phyloP scores from a whole-genome alignment of 2,888 invertebrate genomes.

The Ypsolopha scabrella region DNA sequence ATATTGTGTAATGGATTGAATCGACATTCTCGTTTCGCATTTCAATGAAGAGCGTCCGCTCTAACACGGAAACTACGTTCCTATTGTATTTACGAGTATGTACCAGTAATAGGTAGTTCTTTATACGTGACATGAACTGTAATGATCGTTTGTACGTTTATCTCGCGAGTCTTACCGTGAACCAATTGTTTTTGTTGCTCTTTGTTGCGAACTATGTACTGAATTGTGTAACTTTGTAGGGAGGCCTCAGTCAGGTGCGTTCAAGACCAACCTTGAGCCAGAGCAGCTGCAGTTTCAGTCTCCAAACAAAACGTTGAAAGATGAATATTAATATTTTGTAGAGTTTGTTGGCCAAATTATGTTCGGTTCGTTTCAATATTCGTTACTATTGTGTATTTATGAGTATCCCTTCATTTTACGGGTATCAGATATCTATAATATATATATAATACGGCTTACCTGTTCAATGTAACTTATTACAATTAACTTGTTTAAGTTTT shows the following conservation, averaged over 20 bases:
- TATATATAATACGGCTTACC: too few relatives aligned
- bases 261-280: too few relatives aligned
- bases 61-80: conserved; percentile 24
- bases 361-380: too few relatives aligned
- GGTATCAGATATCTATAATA: too few relatives aligned
- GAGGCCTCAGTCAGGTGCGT: not conserved
- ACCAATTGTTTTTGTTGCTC: conserved; percentile 2
- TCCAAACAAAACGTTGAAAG: too few relatives aligned
- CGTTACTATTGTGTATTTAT: too few relatives aligned
- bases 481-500: too few relatives aligned
- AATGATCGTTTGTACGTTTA: conserved; percentile 13
- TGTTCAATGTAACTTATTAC: too few relatives aligned
- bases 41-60: conserved; percentile 19
- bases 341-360: too few relatives aligned
- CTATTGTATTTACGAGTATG: not conserved
- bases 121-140: conserved; percentile 28
- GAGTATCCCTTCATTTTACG: too few relatives aligned
- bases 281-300: too few relatives aligned
- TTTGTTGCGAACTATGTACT: not conserved
- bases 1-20: conserved; percentile 9
- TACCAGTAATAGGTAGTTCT: conserved; percentile 10
- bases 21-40: conserved; percentile 14
- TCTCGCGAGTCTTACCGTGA: conserved; percentile 9
- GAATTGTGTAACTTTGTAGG: not conserved
- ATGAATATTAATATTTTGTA: too few relatives aligned